Evolutionary conservation across 1,140 invertebrate species (phyloP).

Genomic region (Triops cancriformis): DNA sequence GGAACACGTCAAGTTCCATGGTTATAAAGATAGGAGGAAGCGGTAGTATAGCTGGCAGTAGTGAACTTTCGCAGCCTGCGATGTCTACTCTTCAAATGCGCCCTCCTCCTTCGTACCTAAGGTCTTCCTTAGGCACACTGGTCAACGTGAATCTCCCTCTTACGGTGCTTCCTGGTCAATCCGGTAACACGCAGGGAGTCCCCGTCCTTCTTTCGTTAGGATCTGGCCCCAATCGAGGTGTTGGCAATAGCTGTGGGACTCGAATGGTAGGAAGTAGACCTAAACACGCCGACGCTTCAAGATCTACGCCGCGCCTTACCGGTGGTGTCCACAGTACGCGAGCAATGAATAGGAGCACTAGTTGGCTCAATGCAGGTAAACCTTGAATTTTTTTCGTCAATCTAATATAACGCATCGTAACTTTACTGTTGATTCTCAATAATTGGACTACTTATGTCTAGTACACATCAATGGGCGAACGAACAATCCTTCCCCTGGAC

Average conservation of each 20-base stretch:
- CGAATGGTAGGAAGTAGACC: slow-evolving; percentile 48
- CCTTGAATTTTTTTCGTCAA: slow-evolving; percentile 26
- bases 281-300: slow-evolving; percentile 47
- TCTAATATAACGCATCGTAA: not conserved
- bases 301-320: slow-evolving; percentile 24
- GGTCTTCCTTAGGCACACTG: slow-evolving; percentile 10
- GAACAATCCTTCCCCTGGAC: not conserved
- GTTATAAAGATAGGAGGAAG: slow-evolving; percentile 45
- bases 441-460: not conserved
- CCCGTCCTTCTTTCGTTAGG: slow-evolving; percentile 4
- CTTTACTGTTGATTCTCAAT: not conserved
- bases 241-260: slow-evolving; percentile 25
- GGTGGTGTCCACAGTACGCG: slow-evolving; percentile 26
- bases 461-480: not conserved
- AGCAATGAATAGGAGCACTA: slow-evolving; percentile 55
- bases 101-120: not conserved
- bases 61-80: not conserved
- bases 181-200: slow-evolving; percentile 35
- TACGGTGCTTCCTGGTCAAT: not conserved
- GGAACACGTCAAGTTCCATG: slow-evolving; percentile 65
- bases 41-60: not conserved
- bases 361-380: slow-evolving; percentile 54
- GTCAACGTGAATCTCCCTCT: slow-evolving; percentile 17
- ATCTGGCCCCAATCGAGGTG: not conserved
- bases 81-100: not conserved